Base-by-base conservation (phyloP, 2,113 vertebrate genomes). In the Merops nubicus region DNA sequence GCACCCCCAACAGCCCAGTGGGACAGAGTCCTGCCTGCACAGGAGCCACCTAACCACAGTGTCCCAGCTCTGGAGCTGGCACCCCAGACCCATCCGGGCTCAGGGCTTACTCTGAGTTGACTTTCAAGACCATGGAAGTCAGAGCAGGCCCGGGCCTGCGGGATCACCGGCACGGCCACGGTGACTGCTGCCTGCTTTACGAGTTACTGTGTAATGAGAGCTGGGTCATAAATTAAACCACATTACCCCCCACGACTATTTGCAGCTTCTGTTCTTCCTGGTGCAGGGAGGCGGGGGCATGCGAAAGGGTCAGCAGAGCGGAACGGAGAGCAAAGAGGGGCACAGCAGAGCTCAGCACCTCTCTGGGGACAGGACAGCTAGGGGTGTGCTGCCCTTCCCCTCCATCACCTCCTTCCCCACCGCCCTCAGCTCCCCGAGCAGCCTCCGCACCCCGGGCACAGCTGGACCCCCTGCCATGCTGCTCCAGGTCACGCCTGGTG, bases 201-300 rank as follows among this genome's bases (percentile, higher is more conserved):
- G 16, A 88, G 97, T 97, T 97, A 96, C 93, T 93, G 62, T 93
- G 93, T 93, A 97, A 97, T 91, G 85, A 18, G 40, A 75, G 57
- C 47, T 63, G 36, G 68, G 96, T 96, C 34, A 95, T 93, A 97
- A 96, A 97, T 94, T 96, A 96, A 97, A 70, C 97, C 38, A 47
- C 86, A 68, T 81, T 90, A 88, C 96, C 96, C 96, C 92, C 88
- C 28, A 13, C 80, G 14, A 86, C 40, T 9, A 28, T 36, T 80
- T 18, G 25, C 3, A 12, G 91, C 92, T 95, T 26, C 92, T 91
- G 91, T 74, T 82, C 36, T 79, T 93, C 94, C 92, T 91, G 93
- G 20, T 43, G 12, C 5, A 29, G 34, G 65, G 36, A 48, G 76
- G 53, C 2, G 2, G 72, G 68, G 65, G 70, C 76, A 48, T 12